phyloP scores from a whole-genome alignment of 2,113 vertebrate species.

The Eubucco bourcierii region DNA sequence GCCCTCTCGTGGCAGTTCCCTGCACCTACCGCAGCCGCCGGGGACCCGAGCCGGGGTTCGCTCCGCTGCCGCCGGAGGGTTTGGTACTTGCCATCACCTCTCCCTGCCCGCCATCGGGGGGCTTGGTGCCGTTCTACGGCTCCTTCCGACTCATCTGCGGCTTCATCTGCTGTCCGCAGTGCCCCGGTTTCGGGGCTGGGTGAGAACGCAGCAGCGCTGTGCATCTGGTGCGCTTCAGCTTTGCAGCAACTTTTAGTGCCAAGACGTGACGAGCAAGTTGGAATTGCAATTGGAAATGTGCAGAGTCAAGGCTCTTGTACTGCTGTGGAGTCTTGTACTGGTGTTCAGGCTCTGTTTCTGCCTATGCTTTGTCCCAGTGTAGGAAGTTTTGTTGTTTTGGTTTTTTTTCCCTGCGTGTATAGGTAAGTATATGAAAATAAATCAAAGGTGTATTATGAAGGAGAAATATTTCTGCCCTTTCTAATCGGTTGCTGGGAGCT shows the following conservation, averaged over 20 bases:
- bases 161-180: accelerated
- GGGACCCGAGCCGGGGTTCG: too few relatives aligned
- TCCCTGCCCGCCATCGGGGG: too few relatives aligned
- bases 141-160: not conserved
- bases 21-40: not conserved
- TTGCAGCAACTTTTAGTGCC: not conserved
- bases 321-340: accelerated
- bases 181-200: not conserved
- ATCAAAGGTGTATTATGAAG: not conserved
- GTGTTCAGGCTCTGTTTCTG: not conserved
- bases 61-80: too few relatives aligned
- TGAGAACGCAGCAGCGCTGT: too few relatives aligned
- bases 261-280: accelerated
- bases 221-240: not conserved
- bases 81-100: too few relatives aligned
- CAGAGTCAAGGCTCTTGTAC: not conserved
- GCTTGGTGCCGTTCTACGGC: not conserved
- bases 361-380: accelerated
- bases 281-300: accelerated
- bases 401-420: accelerated
- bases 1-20: conserved; percentile 20
- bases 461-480: not conserved
- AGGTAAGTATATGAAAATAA: not conserved
- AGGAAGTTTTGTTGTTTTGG: too few relatives aligned
- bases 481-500: not conserved